Percentiles rank a stretch among this genome's conserved stretches.
Conservation (phyloP, 2,888 invertebrate genomes). For the Oligia strigilis region DNA sequence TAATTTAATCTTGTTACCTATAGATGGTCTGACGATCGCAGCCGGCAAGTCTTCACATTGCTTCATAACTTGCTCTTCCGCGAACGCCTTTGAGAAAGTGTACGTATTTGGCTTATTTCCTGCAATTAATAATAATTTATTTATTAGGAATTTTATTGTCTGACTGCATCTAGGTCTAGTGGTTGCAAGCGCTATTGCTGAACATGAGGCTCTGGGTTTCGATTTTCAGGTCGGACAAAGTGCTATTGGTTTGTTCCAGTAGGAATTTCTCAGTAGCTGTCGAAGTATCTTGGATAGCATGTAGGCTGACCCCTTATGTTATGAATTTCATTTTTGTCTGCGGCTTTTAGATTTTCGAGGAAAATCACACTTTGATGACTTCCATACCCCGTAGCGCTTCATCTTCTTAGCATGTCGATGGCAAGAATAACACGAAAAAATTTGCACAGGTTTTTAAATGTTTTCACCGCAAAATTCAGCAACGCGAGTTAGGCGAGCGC, state of each 20-base stretch:
- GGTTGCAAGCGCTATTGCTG: neutral
- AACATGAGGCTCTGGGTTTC: neutral
- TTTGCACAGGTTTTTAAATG: neutral
- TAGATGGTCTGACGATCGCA: slow-evolving; percentile 66
- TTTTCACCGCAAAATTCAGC: neutral
- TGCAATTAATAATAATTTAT: slow-evolving; percentile 18
- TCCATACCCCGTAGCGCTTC: neutral
- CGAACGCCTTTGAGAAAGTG: slow-evolving; percentile 67
- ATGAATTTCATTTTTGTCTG: neutral
- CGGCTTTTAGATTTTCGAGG: neutral
- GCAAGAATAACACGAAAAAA: neutral
- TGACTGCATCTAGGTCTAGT: neutral
- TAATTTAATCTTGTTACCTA: slow-evolving; percentile 45
- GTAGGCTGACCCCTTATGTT: neutral
- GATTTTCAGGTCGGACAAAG: neutral
- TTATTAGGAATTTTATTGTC: neutral
- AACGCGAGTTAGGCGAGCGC: neutral
- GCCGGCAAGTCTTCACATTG: slow-evolving; percentile 55
- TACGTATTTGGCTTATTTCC: slow-evolving; percentile 69
- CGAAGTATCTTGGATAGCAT: neutral
- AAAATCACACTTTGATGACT: neutral
- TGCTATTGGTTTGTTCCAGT: too few species aligned
- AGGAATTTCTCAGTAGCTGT: too few species aligned
- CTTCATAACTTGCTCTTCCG: slow-evolving; percentile 62
- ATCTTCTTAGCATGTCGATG: neutral